Evolutionary conservation across 1,140 invertebrate species (phyloP).

Genomic region (Drosophila elegans): DNA sequence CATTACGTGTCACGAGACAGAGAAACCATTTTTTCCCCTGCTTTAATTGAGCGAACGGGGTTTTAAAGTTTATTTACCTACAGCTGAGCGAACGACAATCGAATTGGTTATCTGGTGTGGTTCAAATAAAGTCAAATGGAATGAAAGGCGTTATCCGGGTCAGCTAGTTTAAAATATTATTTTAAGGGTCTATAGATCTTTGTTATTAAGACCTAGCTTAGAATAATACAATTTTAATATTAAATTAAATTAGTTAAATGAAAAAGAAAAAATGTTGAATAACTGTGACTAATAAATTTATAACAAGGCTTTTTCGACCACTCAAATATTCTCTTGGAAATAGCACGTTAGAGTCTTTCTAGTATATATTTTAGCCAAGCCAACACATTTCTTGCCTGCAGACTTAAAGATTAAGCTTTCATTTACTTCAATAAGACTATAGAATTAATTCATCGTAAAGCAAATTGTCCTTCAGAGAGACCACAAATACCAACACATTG

Average conservation of each 20-base stretch:
- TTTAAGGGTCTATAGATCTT: too few relatives aligned
- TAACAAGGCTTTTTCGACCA: not conserved
- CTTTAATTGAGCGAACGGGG: slow-evolving; percentile 63
- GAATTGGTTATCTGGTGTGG: slow-evolving; percentile 1
- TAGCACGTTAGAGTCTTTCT: too few relatives aligned
- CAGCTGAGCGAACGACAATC: slow-evolving; percentile 27
- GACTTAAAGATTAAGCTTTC: slow-evolving; percentile 13
- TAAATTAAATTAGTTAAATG: too few relatives aligned
- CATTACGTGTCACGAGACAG: slow-evolving; percentile 59
- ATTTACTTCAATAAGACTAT: slow-evolving; percentile 38
- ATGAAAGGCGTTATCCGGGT: not conserved
- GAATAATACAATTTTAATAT: too few relatives aligned
- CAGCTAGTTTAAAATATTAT: too few relatives aligned
- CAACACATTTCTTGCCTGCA: not conserved
- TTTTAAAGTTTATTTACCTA: slow-evolving; percentile 29
- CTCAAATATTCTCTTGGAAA: slow-evolving; percentile 27
- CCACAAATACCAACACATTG: slow-evolving; percentile 18
- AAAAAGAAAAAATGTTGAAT: too few relatives aligned
- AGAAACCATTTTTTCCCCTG: slow-evolving; percentile 24
- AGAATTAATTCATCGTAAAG: slow-evolving; percentile 50
- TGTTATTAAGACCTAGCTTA: too few relatives aligned
- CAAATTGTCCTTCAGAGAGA: slow-evolving; percentile 28
- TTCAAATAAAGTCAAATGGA: not conserved
- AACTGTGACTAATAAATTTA: not conserved
- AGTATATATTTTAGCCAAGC: slow-evolving; percentile 6